These are phyloP conservation scores for Bos javanicus DNA, from an alignment of 2,113 vertebrate species.

Conservation along the genomic window DNA sequence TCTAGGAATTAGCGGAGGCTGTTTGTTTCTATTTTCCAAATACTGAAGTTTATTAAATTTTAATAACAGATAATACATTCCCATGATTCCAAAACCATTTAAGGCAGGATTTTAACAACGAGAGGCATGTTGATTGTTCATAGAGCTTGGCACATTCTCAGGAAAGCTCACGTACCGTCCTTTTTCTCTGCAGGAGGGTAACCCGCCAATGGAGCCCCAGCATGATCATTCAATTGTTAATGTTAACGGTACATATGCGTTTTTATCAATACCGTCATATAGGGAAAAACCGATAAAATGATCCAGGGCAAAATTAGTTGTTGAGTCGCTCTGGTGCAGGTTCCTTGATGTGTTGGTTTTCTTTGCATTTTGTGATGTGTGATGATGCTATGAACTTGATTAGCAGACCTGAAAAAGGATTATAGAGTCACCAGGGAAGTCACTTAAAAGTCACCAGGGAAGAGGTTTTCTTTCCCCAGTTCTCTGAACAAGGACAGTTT, in stretches of 20 bases:
- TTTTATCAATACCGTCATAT: background rate
- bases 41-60: background rate
- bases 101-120: background rate
- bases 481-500: background rate
- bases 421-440: background rate
- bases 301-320: no score
- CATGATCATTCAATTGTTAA: background rate
- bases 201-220: fast-evolving
- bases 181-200: background rate
- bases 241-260: background rate
- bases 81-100: background rate
- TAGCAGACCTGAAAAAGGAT: background rate
- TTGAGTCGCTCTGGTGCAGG: background rate
- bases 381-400: background rate
- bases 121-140: background rate
- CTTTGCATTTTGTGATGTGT: background rate
- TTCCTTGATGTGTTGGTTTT: background rate
- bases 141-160: background rate
- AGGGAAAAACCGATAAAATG: background rate
- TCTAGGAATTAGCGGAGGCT: background rate
- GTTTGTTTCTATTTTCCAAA: background rate
- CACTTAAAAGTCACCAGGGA: background rate
- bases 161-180: background rate
- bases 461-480: background rate
- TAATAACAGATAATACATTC: background rate